Evolutionary conservation across 2,888 invertebrate genomes (phyloP).

Genomic region (Melanotus villosus): DNA sequence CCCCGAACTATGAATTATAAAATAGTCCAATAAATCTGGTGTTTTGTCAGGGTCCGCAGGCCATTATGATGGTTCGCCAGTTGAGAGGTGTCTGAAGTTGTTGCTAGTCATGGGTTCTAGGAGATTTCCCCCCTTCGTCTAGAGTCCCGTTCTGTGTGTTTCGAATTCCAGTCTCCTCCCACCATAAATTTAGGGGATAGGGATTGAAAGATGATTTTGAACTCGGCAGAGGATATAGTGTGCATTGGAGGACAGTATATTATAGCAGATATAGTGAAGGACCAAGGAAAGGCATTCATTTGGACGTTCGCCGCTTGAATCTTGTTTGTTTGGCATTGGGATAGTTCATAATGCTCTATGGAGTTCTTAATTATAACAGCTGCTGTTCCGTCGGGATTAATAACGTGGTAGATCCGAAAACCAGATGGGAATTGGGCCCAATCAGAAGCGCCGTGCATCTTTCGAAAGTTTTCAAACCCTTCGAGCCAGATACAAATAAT

Average conservation of each 20-base stretch:
- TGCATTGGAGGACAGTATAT: background rate
- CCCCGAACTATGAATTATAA: too few species aligned
- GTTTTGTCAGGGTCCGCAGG: too few species aligned
- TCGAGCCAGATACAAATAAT: too few species aligned
- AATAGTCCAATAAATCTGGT: too few species aligned
- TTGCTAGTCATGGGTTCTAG: background rate
- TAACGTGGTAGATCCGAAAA: background rate
- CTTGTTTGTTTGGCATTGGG: background rate
- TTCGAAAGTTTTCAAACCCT: too few species aligned
- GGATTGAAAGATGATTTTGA: background rate
- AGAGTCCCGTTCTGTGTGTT: background rate
- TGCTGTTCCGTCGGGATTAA: background rate
- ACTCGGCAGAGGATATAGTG: background rate
- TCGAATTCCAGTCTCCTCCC: background rate
- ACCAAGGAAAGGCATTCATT: background rate
- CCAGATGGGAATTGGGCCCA: too few species aligned
- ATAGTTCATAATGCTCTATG: background rate
- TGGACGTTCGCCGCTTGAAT: background rate
- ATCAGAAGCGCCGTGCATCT: too few species aligned
- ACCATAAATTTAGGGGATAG: background rate
- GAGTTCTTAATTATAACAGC: background rate
- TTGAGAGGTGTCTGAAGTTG: background rate
- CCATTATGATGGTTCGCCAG: background rate
- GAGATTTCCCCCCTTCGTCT: background rate
- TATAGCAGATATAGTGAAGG: background rate